Percentiles rank a stretch among this genome's conserved stretches.
phyloP scores from a whole-genome alignment of 2,888 invertebrate species.

The Abrostola tripartita region DNA sequence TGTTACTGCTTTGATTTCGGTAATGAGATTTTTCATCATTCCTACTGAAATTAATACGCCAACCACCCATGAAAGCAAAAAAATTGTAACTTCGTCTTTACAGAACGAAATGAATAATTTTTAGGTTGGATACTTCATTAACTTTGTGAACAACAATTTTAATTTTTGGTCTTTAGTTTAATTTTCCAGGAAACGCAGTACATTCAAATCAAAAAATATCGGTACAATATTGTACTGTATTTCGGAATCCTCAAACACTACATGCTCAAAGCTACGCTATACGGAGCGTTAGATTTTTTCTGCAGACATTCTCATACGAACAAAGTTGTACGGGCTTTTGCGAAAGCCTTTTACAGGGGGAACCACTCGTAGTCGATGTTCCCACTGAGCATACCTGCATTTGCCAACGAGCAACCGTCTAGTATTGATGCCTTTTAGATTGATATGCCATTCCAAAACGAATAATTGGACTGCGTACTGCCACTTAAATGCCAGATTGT shows the following conservation, averaged over 20 bases:
- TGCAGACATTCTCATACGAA: constrained; percentile 32
- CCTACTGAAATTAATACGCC: constrained; percentile 4
- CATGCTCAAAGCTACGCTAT: constrained; percentile 24
- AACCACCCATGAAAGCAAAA: constrained; percentile 1
- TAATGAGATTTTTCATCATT: background rate
- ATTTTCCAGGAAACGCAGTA: background rate
- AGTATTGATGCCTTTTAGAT: background rate
- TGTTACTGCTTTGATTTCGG: background rate
- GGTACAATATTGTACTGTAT: background rate
- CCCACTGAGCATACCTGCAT: constrained; percentile 2
- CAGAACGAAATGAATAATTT: background rate
- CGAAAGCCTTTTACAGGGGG: constrained; percentile 31
- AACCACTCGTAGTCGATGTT: constrained; percentile 23
- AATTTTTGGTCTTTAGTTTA: background rate
- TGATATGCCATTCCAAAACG: constrained; percentile 2
- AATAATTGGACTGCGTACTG: background rate
- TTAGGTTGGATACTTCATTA: too few relatives aligned
- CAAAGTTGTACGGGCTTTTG: constrained; percentile 36
- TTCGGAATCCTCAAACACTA: constrained; percentile 12
- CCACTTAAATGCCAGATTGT: background rate
- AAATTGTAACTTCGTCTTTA: too few relatives aligned
- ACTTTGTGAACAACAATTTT: too few relatives aligned
- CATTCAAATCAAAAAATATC: background rate
- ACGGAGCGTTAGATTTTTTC: constrained; percentile 31
- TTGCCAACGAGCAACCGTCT: background rate